Evolutionary conservation across 2,797 vertebrate genomes (phyloP).

Genomic region (Odontamblyopus rebecca): DNA sequence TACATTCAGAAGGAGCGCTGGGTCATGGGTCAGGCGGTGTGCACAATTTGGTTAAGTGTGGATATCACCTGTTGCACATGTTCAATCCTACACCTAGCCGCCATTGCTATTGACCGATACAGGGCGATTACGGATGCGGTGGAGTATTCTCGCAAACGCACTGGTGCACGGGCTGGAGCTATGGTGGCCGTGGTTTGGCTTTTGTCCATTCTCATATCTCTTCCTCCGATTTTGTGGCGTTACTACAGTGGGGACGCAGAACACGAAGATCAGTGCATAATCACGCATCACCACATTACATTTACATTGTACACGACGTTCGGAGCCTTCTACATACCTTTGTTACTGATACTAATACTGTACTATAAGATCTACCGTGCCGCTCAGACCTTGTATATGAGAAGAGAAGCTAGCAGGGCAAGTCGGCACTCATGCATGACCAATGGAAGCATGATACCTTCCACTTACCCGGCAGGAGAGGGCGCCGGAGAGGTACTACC

Average conservation of each 20-base stretch:
- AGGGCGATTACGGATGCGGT: conserved; percentile 95
- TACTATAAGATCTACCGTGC: conserved; percentile 98
- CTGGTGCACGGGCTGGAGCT: conserved; percentile 84
- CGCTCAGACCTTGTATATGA: conserved; percentile 92
- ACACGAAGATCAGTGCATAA: conserved; percentile 87
- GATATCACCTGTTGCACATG: conserved; percentile 96
- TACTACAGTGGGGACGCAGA: conserved; percentile 78
- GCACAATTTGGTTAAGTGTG: conserved; percentile 93
- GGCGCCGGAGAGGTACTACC: conserved; percentile 72
- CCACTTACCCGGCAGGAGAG: conserved; percentile 69
- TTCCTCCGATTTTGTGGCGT: conserved; percentile 92
- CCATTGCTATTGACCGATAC: conserved; percentile 94
- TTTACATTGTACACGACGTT: conserved; percentile 94
- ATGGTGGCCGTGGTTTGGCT: conserved; percentile 95
- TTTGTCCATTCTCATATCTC: conserved; percentile 91
- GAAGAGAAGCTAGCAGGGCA: conserved; percentile 86
- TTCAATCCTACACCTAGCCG: conserved; percentile 94
- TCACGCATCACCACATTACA: conserved; percentile 90
- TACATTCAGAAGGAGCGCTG: conserved; percentile 93
- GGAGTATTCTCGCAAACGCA: conserved; percentile 93
- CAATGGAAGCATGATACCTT: conserved; percentile 89
- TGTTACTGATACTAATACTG: conserved; percentile 93
- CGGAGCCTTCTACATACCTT: conserved; percentile 95
- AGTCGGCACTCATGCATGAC: conserved; percentile 82
- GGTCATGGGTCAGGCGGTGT: conserved; percentile 93